These are phyloP conservation scores for Colostygia pectinataria DNA, from an alignment of 2,888 invertebrate species.

Conservation along the genomic window DNA sequence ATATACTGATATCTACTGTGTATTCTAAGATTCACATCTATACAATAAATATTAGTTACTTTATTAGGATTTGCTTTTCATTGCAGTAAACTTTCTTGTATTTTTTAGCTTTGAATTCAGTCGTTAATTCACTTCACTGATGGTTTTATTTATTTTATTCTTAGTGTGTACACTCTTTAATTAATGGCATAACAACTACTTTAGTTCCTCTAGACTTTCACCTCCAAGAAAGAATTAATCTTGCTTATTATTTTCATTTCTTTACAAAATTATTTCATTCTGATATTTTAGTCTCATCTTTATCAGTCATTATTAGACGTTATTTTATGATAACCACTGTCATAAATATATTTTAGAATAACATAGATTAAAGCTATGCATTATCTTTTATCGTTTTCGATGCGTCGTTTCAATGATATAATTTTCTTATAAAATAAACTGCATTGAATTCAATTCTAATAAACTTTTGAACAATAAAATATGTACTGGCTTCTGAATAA, in stretches of 20 bases:
- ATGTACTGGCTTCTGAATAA: slow-evolving; percentile 5
- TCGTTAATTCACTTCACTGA: slow-evolving; percentile 26
- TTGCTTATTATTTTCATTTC: slow-evolving; percentile 11
- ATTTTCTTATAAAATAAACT: slow-evolving; percentile 24
- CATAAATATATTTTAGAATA: slow-evolving; percentile 52
- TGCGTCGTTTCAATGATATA: slow-evolving; percentile 50
- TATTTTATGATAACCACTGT: slow-evolving; percentile 42
- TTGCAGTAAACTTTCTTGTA: slow-evolving; percentile 34
- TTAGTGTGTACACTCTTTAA: neutral
- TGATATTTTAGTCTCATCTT: slow-evolving; percentile 53
- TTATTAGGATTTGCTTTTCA: slow-evolving; percentile 54
- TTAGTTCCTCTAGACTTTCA: neutral
- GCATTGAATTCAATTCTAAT: slow-evolving; percentile 30
- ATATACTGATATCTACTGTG: slow-evolving; percentile 42
- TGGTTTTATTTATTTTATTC: slow-evolving; percentile 10
- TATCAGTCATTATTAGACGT: slow-evolving; percentile 55
- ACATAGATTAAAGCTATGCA: slow-evolving; percentile 56
- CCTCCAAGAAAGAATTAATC: neutral
- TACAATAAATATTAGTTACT: slow-evolving; percentile 43
- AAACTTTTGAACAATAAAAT: slow-evolving; percentile 9
- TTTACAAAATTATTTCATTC: slow-evolving; percentile 37
- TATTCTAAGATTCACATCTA: slow-evolving; percentile 51
- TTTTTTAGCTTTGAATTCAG: slow-evolving; percentile 42
- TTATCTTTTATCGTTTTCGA: slow-evolving; percentile 50
- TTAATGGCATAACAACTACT: neutral